A percentile compares a stretch with the other conserved stretches of the same genome.
These are phyloP conservation scores for Otus scops DNA, from an alignment of 2,797 vertebrate genomes.

Conservation along the genomic window DNA sequence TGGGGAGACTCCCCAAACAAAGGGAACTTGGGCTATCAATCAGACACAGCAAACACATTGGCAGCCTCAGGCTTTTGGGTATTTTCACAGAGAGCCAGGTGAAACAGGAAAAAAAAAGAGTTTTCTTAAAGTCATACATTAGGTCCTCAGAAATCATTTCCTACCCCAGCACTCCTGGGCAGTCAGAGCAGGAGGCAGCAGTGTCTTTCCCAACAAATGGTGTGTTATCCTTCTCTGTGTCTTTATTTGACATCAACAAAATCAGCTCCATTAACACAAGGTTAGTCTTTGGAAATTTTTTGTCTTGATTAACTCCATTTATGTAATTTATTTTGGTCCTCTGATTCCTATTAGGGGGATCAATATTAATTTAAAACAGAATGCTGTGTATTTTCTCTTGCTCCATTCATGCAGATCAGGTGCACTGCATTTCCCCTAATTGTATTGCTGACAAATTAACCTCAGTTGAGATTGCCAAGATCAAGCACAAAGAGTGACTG, in stretches of 20 bases:
- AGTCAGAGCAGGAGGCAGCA: not conserved
- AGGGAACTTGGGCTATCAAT: not conserved
- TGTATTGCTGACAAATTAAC: not conserved
- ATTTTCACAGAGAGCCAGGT: not conserved
- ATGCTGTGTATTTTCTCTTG: constrained; percentile 28
- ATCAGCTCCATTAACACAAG: not conserved
- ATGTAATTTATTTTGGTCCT: constrained; percentile 67
- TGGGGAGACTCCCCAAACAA: accelerated
- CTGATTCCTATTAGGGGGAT: constrained; percentile 66
- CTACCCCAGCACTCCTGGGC: not conserved
- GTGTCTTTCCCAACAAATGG: not conserved
- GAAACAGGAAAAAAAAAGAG: not conserved
- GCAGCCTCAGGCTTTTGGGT: not conserved
- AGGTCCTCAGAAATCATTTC: not conserved
- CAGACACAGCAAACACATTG: not conserved
- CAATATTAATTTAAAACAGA: constrained; percentile 70
- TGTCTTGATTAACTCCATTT: constrained; percentile 65
- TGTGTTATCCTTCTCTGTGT: not conserved
- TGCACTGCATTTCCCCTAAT: not conserved
- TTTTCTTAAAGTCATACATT: not conserved
- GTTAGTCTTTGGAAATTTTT: constrained; percentile 6
- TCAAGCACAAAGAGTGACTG: not conserved
- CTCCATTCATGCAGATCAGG: constrained; percentile 35
- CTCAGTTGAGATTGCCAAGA: not conserved
- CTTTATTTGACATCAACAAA: constrained; percentile 39